These are phyloP conservation scores for Stenichneumon culpator DNA, from an alignment of 2,888 invertebrate genomes.

Conservation along the genomic window DNA sequence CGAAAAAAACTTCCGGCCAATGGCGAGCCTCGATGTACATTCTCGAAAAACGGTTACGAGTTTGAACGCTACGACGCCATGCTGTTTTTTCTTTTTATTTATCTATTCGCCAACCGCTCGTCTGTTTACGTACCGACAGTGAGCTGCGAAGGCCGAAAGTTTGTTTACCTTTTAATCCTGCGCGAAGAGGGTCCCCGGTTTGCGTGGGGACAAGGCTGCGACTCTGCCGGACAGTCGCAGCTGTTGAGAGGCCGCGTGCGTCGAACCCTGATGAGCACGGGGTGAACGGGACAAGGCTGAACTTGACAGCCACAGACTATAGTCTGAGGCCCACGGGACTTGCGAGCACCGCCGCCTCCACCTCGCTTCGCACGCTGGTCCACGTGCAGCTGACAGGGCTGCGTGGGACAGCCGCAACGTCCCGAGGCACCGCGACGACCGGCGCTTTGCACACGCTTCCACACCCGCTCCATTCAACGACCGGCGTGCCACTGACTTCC, in stretches of 20 bases:
- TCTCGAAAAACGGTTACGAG: too few species aligned
- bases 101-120: not conserved
- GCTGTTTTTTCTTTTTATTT: not conserved
- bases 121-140: not conserved
- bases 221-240: conserved; percentile 82
- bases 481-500: conserved; percentile 81
- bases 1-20: too few species aligned
- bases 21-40: too few species aligned
- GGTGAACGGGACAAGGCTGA: conserved; percentile 83
- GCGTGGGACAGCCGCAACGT: conserved; percentile 81
- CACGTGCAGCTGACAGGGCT: conserved; percentile 83
- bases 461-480: conserved; percentile 84
- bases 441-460: conserved; percentile 83
- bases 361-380: conserved; percentile 79
- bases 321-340: conserved; percentile 81
- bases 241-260: conserved; percentile 77
- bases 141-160: conserved; percentile 1
- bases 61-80: too few species aligned
- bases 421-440: conserved; percentile 79
- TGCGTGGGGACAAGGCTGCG: conserved; percentile 80
- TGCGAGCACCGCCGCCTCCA: conserved; percentile 74
- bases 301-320: conserved; percentile 83
- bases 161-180: conserved; percentile 79
- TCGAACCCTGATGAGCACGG: conserved; percentile 82
- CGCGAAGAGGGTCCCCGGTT: conserved; percentile 72